Evolutionary conservation across 2,888 invertebrate genomes (phyloP).

Genomic region (Anthrax anthrax): DNA sequence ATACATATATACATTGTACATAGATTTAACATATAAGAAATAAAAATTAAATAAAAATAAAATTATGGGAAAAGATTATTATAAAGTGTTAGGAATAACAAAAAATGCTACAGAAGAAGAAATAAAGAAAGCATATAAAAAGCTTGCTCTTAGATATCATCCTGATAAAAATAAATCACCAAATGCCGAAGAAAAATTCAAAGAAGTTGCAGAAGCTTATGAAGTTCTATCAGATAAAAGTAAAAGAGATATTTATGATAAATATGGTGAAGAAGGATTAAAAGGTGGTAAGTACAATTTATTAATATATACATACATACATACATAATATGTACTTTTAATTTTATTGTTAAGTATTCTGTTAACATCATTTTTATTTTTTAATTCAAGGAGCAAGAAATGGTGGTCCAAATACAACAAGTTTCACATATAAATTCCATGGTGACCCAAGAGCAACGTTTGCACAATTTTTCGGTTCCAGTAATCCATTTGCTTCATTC

Average conservation of each 20-base stretch:
- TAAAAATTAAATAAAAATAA: not conserved
- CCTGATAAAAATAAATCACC: slow-evolving; percentile 96
- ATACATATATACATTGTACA: too few relatives aligned
- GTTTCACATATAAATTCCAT: slow-evolving; percentile 78
- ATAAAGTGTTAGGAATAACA: slow-evolving; percentile 76
- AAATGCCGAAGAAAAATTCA: slow-evolving; percentile 92
- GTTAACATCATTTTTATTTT: not conserved
- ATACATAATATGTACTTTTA: too few relatives aligned
- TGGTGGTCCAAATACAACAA: slow-evolving; percentile 43
- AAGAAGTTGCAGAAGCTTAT: slow-evolving; percentile 96
- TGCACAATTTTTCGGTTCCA: slow-evolving; percentile 92
- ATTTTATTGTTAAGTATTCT: not conserved
- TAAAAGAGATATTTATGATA: slow-evolving; percentile 89
- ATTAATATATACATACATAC: too few relatives aligned
- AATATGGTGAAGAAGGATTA: slow-evolving; percentile 84
- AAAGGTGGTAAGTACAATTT: slow-evolving; percentile 54
- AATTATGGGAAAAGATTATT: slow-evolving; percentile 94
- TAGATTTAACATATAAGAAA: not conserved
- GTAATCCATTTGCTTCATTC: slow-evolving; percentile 85
- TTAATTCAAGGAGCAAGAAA: slow-evolving; percentile 42
- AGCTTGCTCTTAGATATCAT: slow-evolving; percentile 94
- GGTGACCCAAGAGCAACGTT: slow-evolving; percentile 95
- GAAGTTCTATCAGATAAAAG: slow-evolving; percentile 93
- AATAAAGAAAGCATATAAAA: slow-evolving; percentile 92
- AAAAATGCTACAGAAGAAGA: slow-evolving; percentile 89